phyloP scores from a whole-genome alignment of 2,797 vertebrate genomes.

The Garrulus glandarius region DNA sequence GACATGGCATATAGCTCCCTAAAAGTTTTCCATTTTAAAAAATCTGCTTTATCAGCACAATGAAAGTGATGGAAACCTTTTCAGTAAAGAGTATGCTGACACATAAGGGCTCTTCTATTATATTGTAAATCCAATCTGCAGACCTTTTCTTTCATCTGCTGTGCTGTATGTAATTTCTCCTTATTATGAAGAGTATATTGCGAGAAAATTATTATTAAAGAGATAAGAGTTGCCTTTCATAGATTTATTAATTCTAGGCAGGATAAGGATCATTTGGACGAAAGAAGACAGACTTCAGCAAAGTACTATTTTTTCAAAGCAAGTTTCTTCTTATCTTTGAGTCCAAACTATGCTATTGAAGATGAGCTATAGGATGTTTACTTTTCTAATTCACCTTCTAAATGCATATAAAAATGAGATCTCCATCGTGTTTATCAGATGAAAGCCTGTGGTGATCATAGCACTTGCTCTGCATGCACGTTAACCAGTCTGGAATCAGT shows the following conservation, averaged over 20 bases:
- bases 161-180: not conserved
- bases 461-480: not conserved
- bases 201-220: conserved; percentile 14
- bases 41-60: not conserved
- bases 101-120: not conserved
- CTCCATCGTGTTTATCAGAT: not conserved
- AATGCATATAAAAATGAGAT: not conserved
- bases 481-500: not conserved
- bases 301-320: not conserved
- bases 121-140: not conserved
- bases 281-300: not conserved
- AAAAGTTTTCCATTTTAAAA: not conserved
- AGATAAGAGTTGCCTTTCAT: conserved; percentile 21
- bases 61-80: not conserved
- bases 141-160: not conserved
- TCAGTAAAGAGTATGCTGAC: not conserved
- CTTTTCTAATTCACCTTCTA: not conserved
- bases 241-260: not conserved
- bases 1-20: not conserved
- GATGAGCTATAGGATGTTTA: not conserved
- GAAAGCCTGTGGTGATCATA: not conserved
- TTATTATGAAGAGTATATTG: not conserved
- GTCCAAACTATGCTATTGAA: not conserved
- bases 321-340: not conserved
- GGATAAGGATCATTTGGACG: conserved; percentile 6